A percentile compares a stretch with the other conserved stretches of the same genome.
These are phyloP conservation scores for Drosophila peninsularis DNA, from an alignment of 2,888 invertebrate genomes.

Conservation along the genomic window DNA sequence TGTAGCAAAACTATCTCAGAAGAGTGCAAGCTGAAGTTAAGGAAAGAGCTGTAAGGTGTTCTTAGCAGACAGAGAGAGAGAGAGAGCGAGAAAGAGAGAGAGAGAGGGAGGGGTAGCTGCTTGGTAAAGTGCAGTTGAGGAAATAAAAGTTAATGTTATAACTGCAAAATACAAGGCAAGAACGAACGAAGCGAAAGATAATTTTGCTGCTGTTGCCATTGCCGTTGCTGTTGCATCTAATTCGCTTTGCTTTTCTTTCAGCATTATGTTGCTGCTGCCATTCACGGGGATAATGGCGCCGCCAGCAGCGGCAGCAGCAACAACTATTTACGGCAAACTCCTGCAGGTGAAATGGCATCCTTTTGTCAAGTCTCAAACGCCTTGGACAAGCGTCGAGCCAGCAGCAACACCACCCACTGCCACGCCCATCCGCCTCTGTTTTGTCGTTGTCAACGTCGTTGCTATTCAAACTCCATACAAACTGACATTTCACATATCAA, in stretches of 20 bases:
- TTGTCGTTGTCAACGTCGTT: slow-evolving; percentile 68
- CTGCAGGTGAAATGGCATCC: slow-evolving; percentile 74
- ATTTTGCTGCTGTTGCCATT: slow-evolving; percentile 53
- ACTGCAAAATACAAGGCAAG: slow-evolving; percentile 61
- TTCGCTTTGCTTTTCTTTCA: slow-evolving; percentile 72
- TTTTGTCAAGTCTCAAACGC: slow-evolving; percentile 71
- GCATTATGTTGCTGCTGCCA: slow-evolving; percentile 62
- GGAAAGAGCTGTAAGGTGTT: slow-evolving; percentile 3
- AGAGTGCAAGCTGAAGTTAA: slow-evolving; percentile 19
- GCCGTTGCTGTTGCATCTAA: slow-evolving; percentile 64
- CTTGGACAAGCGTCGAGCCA: slow-evolving; percentile 38
- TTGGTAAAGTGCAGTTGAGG: slow-evolving; percentile 58
- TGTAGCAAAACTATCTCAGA: slow-evolving; percentile 8
- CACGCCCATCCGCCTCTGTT: slow-evolving; percentile 49
- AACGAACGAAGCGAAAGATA: slow-evolving; percentile 61
- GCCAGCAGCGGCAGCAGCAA: slow-evolving; percentile 39
- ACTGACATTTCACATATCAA: slow-evolving; percentile 81
- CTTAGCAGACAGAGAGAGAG: no score
- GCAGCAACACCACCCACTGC: slow-evolving; percentile 5
- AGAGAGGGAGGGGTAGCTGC: background rate
- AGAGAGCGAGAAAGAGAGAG: background rate
- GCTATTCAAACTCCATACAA: slow-evolving; percentile 75
- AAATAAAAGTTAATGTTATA: slow-evolving; percentile 77
- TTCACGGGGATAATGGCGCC: slow-evolving; percentile 37
- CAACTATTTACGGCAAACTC: slow-evolving; percentile 68